Evolutionary conservation across 2,888 invertebrate genomes (phyloP).

Genomic region (Erebia epiphron): DNA sequence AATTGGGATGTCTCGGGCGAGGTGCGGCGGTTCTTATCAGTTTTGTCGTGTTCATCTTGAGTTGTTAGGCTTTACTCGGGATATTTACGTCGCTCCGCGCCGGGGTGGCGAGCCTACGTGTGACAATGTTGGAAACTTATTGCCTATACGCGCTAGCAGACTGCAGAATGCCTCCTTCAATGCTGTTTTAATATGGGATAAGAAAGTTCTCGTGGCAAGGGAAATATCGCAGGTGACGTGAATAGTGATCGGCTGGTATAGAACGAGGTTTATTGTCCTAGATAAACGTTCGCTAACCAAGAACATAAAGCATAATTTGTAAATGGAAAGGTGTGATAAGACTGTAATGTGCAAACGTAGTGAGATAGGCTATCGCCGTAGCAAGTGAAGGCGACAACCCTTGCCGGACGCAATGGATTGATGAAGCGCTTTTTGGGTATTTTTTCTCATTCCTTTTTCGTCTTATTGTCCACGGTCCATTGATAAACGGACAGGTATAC

Average conservation of each 20-base stretch:
- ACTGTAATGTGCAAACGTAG: conserved; percentile 31
- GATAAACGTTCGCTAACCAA: conserved; percentile 28
- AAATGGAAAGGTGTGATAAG: conserved; percentile 29
- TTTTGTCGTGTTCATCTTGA: conserved; percentile 82
- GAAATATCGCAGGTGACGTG: conserved; percentile 32
- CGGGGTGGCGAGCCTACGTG: conserved; percentile 67
- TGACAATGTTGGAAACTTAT: conserved; percentile 73
- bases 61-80: conserved; percentile 80
- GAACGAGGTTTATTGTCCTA: conserved; percentile 32
- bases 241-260: conserved; percentile 31
- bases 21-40: conserved; percentile 77
- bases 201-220: conserved; percentile 34
- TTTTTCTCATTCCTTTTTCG: conserved; percentile 67
- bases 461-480: conserved; percentile 78
- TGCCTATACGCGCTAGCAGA: conserved; percentile 48
- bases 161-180: conserved; percentile 45
- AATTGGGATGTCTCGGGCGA: conserved; percentile 80
- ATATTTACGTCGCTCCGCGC: conserved; percentile 72
- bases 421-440: conserved; percentile 80
- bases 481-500: conserved; percentile 83
- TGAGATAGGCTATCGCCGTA: conserved; percentile 35
- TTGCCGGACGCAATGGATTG: conserved; percentile 76
- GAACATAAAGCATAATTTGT: conserved; percentile 31
- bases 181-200: conserved; percentile 45
- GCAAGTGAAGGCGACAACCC: conserved; percentile 65